A percentile compares a stretch with the other conserved stretches of the same genome.
Conservation (phyloP, 1,140 invertebrate genomes). For the Drosophila ohnishii region DNA sequence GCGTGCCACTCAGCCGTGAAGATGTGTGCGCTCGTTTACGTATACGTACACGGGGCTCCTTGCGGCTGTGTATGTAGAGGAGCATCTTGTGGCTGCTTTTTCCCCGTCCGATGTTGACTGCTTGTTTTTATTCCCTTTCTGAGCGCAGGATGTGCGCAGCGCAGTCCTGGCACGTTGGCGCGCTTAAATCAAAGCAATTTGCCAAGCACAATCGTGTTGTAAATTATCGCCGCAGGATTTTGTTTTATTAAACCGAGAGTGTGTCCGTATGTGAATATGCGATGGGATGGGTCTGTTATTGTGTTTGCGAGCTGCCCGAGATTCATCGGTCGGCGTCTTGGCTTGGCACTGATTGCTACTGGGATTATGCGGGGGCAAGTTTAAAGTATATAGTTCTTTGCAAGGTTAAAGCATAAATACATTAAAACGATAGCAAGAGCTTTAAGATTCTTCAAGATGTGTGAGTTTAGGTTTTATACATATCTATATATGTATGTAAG, state of each 20-base stretch:
- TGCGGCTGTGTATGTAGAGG: conserved; percentile 31
- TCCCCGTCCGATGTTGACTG: conserved; percentile 70
- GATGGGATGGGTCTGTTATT: conserved; percentile 15
- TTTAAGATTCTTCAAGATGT: no score
- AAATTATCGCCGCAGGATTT: conserved; percentile 80
- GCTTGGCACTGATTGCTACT: conserved; percentile 34
- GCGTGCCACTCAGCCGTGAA: conserved; percentile 72
- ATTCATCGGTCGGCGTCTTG: conserved; percentile 32
- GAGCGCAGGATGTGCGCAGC: conserved; percentile 46
- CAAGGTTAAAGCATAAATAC: not conserved
- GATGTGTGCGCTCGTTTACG: conserved; percentile 31
- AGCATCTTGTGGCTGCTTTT: conserved; percentile 75
- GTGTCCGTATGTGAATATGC: conserved; percentile 49
- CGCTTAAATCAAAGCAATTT: conserved; percentile 81
- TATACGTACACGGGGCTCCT: conserved; percentile 1
- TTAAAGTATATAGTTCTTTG: conserved; percentile 31
- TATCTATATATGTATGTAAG: no score
- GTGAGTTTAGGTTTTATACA: not conserved
- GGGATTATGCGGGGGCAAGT: conserved; percentile 33
- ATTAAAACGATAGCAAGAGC: not conserved
- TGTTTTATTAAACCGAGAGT: conserved; percentile 76
- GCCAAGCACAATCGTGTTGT: conserved; percentile 76
- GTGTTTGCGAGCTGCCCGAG: conserved; percentile 29
- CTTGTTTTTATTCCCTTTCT: conserved; percentile 76
- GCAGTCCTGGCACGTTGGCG: conserved; percentile 73